Base-by-base conservation (phyloP, 2,797 vertebrate genomes). In the Apogon talboti region DNA sequence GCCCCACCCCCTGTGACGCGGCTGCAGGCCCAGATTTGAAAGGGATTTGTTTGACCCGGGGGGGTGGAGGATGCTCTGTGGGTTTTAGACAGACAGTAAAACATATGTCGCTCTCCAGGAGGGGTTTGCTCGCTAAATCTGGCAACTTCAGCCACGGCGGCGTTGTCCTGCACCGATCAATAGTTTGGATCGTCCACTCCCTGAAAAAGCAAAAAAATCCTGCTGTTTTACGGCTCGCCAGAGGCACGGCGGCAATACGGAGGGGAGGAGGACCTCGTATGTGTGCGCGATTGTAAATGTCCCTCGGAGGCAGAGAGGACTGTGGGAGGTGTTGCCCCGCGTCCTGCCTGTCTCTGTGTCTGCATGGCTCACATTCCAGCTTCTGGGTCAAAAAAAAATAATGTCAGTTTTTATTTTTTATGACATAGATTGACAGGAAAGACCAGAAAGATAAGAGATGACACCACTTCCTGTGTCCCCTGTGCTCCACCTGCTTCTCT, bases 21-120 rank as follows among this genome's bases (percentile, higher is more conserved):
- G 91, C 89, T 87, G 90, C 85, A 86, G 91, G 85, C 88, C 76
- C 88, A 91, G 92, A 93, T 94, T 93, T 93, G 84, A 92, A 90
- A 91, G 87, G 92, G 92, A 93, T 94, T 94, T 93, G 85, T 89
- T 82, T 87, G 80, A 85, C 81, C 64, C 33, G 82, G 81, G 24
- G 19, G 6, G 21, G 21, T 28, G 19, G 37, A 53, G 43, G 35
- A 16, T 52, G 53, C 72, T 79, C 72, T 33, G 30, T 7, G 10
- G 7, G 4, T 30, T 28, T 13, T 7, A 83, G 75, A 82, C 88
- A 91, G 92, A 93, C 92, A 93, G 87, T 94, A 92, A 94, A 95
- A 93, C 94, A 95, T 94, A 95, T 94, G 94, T 93, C 86, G 57
- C 90, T 81, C 87, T 58, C 56, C 38, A 81, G 87, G 91, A 87